Base-by-base conservation (phyloP, 2,888 invertebrate genomes). In the Cheilosia vernalis region DNA sequence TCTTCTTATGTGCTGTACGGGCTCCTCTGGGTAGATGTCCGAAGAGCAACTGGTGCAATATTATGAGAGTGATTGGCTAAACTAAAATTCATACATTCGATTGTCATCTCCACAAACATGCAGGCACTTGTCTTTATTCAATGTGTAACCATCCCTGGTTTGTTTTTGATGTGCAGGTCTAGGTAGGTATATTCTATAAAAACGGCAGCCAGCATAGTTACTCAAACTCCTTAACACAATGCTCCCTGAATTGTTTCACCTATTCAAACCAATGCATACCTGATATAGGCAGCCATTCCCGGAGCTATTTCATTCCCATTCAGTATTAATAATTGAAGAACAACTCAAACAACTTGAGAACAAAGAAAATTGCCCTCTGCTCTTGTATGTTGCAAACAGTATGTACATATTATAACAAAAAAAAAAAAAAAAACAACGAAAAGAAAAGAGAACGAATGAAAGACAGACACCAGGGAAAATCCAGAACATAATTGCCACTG, bases 401-500 rank as follows among this genome's bases (percentile, higher is more conserved):
- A 27, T n/a, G n/a, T 6, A 53, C n/a, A 33, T n/a, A 21, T 30
- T 30, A 30, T 2, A 30, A 7, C 6, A 53, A 37, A 37, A n/a
- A n/a, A n/a, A n/a, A n/a, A n/a, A n/a, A n/a, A n/a, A n/a, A n/a
- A n/a, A n/a, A n/a, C n/a, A n/a, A n/a, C n/a, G n/a, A 53, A 9
- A 37, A 53, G n/a, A 44, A 21, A 21, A 61, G 24, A 27, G 33
- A 15, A 19, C 19, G 37, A 70, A 70, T 33, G 15, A 30, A 49
- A 70, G 47, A 61, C 53, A 77, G 77, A 77, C 64, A 66, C 64
- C 55, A 66, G 37, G 53, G 61, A 77, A 66, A 82, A 77, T 66
- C 60, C 69, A 72, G 49, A 82, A 77, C 82, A 82, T 82, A 82
- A 82, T 82, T 82, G 77, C 82, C 70, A 77, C 82, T 72, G 77